A percentile compares a stretch with the other conserved stretches of the same genome.
Conservation (phyloP, 2,113 vertebrate species). For the Collichthys lucidus region DNA sequence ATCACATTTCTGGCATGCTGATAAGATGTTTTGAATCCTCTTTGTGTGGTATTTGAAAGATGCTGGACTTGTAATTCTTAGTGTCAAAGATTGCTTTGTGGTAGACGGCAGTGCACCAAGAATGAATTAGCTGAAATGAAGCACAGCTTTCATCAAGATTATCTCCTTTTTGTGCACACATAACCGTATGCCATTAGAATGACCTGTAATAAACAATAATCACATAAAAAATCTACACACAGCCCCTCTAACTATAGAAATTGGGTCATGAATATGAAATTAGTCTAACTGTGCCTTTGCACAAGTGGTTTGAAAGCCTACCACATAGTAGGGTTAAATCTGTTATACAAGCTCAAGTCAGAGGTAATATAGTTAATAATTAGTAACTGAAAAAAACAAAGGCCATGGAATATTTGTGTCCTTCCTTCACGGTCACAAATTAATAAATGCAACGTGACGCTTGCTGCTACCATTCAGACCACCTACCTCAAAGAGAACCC, state of each 20-base stretch:
- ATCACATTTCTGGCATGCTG: background rate
- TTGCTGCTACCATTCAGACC: conserved; percentile 43
- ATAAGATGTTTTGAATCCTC: background rate
- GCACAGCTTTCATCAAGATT: background rate
- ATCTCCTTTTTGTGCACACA: background rate
- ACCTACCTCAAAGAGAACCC: conserved; percentile 48
- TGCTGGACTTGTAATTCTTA: background rate
- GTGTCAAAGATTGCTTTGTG: background rate
- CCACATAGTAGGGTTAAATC: background rate
- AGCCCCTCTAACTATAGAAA: background rate
- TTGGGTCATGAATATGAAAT: background rate
- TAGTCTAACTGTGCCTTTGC: too few species aligned
- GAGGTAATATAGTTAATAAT: conserved; percentile 47
- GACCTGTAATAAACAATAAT: background rate
- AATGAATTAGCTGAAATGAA: background rate
- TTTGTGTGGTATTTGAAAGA: background rate
- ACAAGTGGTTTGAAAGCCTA: background rate
- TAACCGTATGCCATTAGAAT: background rate
- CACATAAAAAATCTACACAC: background rate
- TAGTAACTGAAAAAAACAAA: background rate
- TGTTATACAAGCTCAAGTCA: background rate
- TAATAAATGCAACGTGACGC: conserved; percentile 24
- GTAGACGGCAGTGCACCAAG: background rate
- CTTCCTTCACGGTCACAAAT: conserved; percentile 10
- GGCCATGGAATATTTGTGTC: background rate